Evolutionary conservation across 2,113 vertebrate species (phyloP).

Genomic region (Siniperca knerii): DNA sequence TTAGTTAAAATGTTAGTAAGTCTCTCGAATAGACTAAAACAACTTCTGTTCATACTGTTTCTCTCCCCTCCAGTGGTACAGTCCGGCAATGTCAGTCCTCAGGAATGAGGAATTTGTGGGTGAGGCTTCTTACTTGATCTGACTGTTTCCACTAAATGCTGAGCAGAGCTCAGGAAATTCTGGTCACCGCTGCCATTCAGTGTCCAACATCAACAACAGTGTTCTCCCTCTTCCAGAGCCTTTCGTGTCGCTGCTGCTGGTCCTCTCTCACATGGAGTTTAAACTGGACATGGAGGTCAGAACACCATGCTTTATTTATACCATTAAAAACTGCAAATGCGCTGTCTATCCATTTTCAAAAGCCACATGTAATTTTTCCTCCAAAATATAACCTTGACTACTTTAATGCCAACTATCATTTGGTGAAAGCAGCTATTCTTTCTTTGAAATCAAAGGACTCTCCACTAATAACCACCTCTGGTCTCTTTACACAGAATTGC

Average conservation of each 20-base stretch:
- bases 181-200: not conserved
- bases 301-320: not conserved
- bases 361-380: not conserved
- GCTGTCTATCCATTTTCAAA: not conserved
- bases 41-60: not conserved
- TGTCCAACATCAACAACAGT: not conserved
- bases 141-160: not conserved
- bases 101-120: slow-evolving; percentile 85
- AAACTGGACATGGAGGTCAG: slow-evolving; percentile 86
- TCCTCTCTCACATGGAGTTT: slow-evolving; percentile 87
- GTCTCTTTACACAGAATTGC: slow-evolving; percentile 83
- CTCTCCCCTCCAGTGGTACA: slow-evolving; percentile 86
- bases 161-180: slow-evolving; percentile 1
- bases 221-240: slow-evolving; percentile 78
- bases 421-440: not conserved
- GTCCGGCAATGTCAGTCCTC: slow-evolving; percentile 80
- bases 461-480: not conserved
- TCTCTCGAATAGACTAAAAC: not conserved
- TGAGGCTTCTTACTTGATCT: slow-evolving; percentile 62
- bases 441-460: not conserved
- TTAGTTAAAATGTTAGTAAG: not conserved
- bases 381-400: not conserved
- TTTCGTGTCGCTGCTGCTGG: slow-evolving; percentile 86
- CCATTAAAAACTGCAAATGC: not conserved
- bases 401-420: no score